These are phyloP conservation scores for Cantharis flavilabris DNA, from an alignment of 2,888 invertebrate genomes.

Conservation along the genomic window DNA sequence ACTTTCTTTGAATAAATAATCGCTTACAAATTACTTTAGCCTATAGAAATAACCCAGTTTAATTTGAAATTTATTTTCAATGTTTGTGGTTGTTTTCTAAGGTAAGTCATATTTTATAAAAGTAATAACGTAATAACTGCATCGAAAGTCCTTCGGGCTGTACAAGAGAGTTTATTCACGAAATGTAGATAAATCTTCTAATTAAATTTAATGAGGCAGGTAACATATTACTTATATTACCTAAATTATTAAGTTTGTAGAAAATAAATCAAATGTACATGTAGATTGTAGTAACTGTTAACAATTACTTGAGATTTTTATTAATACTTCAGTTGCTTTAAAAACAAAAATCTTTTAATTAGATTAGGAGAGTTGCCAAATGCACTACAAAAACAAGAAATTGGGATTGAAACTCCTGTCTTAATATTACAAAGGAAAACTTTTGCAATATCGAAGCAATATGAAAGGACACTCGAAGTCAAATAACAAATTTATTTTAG, in stretches of 20 bases:
- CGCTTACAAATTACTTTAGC: too few species aligned
- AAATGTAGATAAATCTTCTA: neutral
- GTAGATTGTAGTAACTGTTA: neutral
- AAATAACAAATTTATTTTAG: conserved; percentile 20
- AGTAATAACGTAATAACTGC: neutral
- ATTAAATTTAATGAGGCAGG: neutral
- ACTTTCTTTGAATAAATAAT: too few species aligned
- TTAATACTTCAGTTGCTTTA: neutral
- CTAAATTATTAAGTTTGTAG: neutral
- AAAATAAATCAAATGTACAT: neutral
- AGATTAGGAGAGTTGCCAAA: neutral
- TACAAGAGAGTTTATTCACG: neutral
- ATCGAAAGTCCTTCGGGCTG: neutral
- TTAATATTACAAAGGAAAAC: conserved; percentile 1
- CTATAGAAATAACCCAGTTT: too few species aligned
- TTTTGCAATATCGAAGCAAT: conserved; percentile 11
- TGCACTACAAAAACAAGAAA: neutral
- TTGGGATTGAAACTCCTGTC: neutral
- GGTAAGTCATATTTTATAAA: neutral
- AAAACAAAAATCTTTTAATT: neutral
- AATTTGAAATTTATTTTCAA: too few species aligned
- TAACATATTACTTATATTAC: neutral
- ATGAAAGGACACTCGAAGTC: conserved; percentile 6
- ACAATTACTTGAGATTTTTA: neutral
- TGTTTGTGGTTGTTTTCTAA: too few species aligned